A percentile compares a stretch with the other conserved stretches of the same genome.
These are phyloP conservation scores for Teleogryllus oceanicus DNA, from an alignment of 2,888 invertebrate genomes.

Conservation along the genomic window DNA sequence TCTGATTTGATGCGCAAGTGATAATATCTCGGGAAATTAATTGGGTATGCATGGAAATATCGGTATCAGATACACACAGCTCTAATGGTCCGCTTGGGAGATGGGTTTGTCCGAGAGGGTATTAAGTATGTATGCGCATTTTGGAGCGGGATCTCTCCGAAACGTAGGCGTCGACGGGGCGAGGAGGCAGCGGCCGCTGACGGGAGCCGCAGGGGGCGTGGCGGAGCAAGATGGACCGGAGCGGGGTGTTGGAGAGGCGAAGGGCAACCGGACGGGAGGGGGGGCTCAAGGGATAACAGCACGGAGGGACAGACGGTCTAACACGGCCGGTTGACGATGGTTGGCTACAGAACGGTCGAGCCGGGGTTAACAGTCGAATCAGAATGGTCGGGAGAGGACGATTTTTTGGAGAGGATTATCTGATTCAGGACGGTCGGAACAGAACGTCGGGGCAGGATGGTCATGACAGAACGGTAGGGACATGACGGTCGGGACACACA, in stretches of 20 bases:
- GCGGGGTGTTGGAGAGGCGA: neutral
- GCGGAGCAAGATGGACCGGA: neutral
- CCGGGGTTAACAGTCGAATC: too few species aligned
- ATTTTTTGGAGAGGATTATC: too few species aligned
- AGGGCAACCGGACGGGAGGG: neutral
- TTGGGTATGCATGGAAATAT: neutral
- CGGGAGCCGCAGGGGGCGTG: neutral
- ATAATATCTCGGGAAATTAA: neutral
- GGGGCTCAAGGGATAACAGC: neutral
- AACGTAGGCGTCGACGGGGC: neutral
- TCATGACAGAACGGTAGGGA: too few species aligned
- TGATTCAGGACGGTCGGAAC: too few species aligned
- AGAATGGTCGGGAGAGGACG: too few species aligned
- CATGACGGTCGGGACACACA: too few species aligned
- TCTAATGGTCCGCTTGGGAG: neutral
- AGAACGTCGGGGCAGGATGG: too few species aligned
- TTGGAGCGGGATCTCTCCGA: neutral
- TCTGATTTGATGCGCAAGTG: constrained; percentile 6
- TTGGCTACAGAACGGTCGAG: too few species aligned
- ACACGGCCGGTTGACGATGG: too few species aligned
- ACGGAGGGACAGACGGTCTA: too few species aligned
- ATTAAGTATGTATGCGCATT: neutral
- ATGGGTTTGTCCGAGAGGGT: neutral
- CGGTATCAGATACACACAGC: neutral
- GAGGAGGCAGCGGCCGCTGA: neutral